A percentile compares a stretch with the other conserved stretches of the same genome.
These are phyloP conservation scores for Pseudomyrmex pallidus DNA, from an alignment of 1,140 invertebrate species.

Conservation along the genomic window DNA sequence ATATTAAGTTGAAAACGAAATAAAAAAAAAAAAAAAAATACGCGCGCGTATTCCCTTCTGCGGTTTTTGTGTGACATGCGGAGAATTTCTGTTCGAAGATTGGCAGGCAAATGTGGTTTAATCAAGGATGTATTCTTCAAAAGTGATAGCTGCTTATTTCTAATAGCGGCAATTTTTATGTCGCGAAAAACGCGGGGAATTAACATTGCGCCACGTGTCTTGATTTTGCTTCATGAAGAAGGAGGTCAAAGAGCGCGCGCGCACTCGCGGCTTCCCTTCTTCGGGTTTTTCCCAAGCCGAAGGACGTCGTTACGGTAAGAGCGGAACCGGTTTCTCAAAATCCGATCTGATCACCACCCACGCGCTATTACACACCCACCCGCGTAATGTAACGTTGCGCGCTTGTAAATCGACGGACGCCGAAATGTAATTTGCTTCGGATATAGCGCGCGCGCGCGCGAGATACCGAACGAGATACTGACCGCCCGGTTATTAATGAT, in stretches of 20 bases:
- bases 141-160: slow-evolving; percentile 31
- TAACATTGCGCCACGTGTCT: slow-evolving; percentile 60
- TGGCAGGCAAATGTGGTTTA: slow-evolving; percentile 25
- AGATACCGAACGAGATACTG: not conserved
- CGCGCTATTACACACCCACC: not conserved
- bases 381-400: slow-evolving; percentile 14
- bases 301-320: slow-evolving; percentile 45
- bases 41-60: too few species aligned
- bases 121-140: slow-evolving; percentile 47
- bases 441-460: too few species aligned
- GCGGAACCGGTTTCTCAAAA: slow-evolving; percentile 17
- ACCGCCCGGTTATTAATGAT: not conserved
- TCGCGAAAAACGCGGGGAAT: slow-evolving; percentile 26
- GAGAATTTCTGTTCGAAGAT: slow-evolving; percentile 13
- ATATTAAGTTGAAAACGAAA: too few species aligned
- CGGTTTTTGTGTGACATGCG: not conserved
- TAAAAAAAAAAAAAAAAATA: too few species aligned
- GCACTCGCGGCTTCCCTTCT: slow-evolving; percentile 2
- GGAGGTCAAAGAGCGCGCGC: slow-evolving; percentile 52
- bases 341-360: slow-evolving; percentile 9
- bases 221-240: slow-evolving; percentile 43
- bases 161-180: slow-evolving; percentile 34
- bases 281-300: slow-evolving; percentile 67
- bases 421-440: slow-evolving; percentile 3
- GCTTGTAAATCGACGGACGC: slow-evolving; percentile 14